Base-by-base conservation (phyloP, 2,888 invertebrate genomes). In the Gisinianus flammeolus region DNA sequence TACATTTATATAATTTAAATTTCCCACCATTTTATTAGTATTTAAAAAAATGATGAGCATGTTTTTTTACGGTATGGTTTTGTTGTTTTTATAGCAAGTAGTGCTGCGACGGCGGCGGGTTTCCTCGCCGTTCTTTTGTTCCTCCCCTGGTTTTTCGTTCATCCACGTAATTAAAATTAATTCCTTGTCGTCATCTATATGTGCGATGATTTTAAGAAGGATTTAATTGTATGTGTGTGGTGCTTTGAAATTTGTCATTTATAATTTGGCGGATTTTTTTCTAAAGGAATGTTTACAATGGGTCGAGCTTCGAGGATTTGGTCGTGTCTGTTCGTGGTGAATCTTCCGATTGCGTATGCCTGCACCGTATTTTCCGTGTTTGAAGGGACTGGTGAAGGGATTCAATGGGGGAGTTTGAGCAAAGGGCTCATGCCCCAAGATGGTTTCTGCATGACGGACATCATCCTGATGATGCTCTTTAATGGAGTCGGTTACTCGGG, bases 311-410 rank as follows among this genome's bases (percentile, higher is more conserved):
- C 89, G 0, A 94, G 94, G 86, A 85, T 92, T 0, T 78, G 89
- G 5, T 89, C 91, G 31, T 91, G 92, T 85, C 86, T 93, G 85
- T 86, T 95, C 10, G 88, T 92, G 72, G 91, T 92, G 22, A 95
- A 95, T 86, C 91, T 92, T 0, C 94, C 93, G 2, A 93, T 95
- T 92, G 91, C 92, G 0, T 92, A 91, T 84, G 94, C 93, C 1
- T 91, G 93, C 79, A 91, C 92, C 85, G 87, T 94, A 5, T 56
- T 76, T 1, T 26, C 69, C 0, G 28, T 22, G 22, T 76, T 58
- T 58, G 76, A 77, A 73, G 73, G 79, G 3, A 73, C 79, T 24
- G 77, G 77, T 0, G 75, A 70, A 24, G 81, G 83, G 30, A 75
- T 80, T 62, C 79, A 81, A 52, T 83, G 81, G 81, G 22, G 5